Base-by-base conservation (phyloP, 2,888 invertebrate genomes). In the Rhagonycha lutea region DNA sequence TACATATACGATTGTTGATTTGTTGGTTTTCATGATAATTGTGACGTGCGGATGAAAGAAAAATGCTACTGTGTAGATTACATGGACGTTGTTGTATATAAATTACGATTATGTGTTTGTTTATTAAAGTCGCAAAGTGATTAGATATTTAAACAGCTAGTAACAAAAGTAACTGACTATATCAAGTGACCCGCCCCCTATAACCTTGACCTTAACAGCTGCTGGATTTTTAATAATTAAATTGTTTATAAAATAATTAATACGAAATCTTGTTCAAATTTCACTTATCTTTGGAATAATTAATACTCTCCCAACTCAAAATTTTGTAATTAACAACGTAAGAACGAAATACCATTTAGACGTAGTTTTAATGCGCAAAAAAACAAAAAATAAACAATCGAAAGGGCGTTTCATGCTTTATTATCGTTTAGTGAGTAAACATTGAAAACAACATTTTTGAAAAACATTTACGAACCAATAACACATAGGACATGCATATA, bases 201-300 rank as follows among this genome's bases (percentile, higher is more conserved):
- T 78, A 78, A 80, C 81, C 81, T 81, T 81, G 81, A 81, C 81
- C 81, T 73, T 77, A 81, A 80, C 80, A 79, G 81, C 81, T 80
- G 80, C 67, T 72, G 12, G 61, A 67, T 73, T 61, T 32, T 62
- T 61, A 68, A 73, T 73, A 62, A 69, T 72, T 68, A 23, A 72
- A 68, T 72, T 65, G 26, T 65, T 65, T 47, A 47, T 47, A 47
- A n/a, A 47, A 47, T n/a, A 47, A 47, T n/a, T n/a, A 5, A 47
- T n/a, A n/a, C 47, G 4, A 47, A 47, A 47, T n/a, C n/a, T n/a
- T 8, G n/a, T 47, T 47, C 7, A 0, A 47, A 47, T n/a, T 47
- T 47, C 47, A 2, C 8, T 1, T n/a, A 47, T 7, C 8, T 47
- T 8, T 7, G 7, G 12, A 7, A 7, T 12, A 68, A 68, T 12